phyloP scores from a whole-genome alignment of 2,888 invertebrate species.

The Oxystoma pomonae region DNA sequence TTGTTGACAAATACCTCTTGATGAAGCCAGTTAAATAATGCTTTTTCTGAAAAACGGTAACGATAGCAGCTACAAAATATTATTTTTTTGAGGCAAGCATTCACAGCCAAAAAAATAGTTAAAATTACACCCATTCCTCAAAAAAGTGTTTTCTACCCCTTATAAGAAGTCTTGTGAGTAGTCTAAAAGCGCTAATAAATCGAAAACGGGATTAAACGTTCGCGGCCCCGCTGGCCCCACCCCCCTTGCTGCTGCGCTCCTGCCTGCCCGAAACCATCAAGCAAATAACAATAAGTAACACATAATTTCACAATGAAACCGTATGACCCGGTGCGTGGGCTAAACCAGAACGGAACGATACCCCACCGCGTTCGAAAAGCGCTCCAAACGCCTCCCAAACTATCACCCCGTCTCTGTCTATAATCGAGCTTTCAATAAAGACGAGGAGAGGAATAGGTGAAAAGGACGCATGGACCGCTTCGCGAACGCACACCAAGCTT shows the following conservation, averaged over 20 bases:
- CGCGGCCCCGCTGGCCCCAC: too few species aligned
- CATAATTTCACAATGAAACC: conserved; percentile 28
- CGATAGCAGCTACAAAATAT: too few species aligned
- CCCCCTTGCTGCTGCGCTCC: too few species aligned
- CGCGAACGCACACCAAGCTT: not conserved
- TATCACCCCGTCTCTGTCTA: not conserved
- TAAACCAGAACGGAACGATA: not conserved
- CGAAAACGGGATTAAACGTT: not conserved
- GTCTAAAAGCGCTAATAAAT: not conserved
- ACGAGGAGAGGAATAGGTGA: not conserved
- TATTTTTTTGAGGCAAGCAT: too few species aligned
- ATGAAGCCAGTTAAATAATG: too few species aligned
- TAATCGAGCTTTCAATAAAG: too few species aligned
- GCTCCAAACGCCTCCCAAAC: not conserved
- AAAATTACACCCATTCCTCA: too few species aligned
- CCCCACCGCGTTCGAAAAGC: not conserved
- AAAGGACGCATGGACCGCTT: not conserved
- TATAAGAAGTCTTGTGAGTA: too few species aligned
- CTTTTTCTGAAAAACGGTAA: too few species aligned
- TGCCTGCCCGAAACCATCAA: not conserved
- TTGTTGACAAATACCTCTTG: too few species aligned
- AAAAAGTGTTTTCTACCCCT: too few species aligned
- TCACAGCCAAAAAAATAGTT: too few species aligned
- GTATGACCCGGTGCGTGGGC: conserved; percentile 25
- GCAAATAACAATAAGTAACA: conserved; percentile 24